Base-by-base conservation (phyloP, 2,113 vertebrate species). In the Macrotis lagotis region DNA sequence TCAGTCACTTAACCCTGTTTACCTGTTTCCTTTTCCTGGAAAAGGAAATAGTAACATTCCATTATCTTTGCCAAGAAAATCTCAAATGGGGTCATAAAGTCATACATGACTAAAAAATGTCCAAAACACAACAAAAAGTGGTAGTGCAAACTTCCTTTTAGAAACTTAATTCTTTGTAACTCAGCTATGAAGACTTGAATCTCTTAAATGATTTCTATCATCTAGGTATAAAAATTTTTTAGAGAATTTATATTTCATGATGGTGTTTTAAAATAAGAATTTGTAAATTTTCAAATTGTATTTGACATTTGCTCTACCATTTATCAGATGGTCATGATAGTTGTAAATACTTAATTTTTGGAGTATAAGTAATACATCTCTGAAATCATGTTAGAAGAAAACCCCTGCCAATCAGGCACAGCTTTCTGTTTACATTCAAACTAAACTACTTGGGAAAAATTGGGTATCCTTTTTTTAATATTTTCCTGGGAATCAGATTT, bases 221-320 rank as follows among this genome's bases (percentile, higher is more conserved):
- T 91, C 44, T 52, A 44, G n/a, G n/a, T 25, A 90, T 91, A 94
- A 95, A 95, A 96, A 83, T 93, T 31, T 93, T 31, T 3, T 74
- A 48, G 7, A 90, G 48, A 22, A 59, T 51, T 94, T 95, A 52
- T 92, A 52, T 92, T 37, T 37, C 2, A 1, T 48, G 28, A n/a
- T 8, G 0, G 14, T 66, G 66, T 93, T 94, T 91, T 95, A 26
- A 92, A 91, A 44, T n/a, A 91, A 95, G 59, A 28, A 0, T 51
- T 0, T 6, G n/a, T 89, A 48, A 28, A 49, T 91, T 53, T 5
- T 10, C 74, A 66, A 51, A 25, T 50, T n/a, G 16, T 51, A 51
- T 92, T 25, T 50, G 22, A 91, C 91, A 44, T 94, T 48, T 51
- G 47, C 50, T 93, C 0, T 83, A 92, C 47, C 3, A 10, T 37